Evolutionary conservation across 2,797 vertebrate genomes (phyloP).

Genomic region (Pangasius sanitwongsei): DNA sequence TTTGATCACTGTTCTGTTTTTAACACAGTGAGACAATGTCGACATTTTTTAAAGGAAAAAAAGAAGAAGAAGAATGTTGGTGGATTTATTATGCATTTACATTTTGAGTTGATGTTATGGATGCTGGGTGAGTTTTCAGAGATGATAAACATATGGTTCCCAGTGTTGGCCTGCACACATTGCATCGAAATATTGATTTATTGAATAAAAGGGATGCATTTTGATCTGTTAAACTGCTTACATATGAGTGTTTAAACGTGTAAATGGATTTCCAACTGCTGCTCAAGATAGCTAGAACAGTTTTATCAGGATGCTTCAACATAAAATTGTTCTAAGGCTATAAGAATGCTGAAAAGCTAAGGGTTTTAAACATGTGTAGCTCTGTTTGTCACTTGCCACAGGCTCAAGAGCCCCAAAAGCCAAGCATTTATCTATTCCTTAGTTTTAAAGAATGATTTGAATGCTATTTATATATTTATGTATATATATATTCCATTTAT

Average conservation of each 20-base stretch:
- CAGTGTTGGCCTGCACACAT: conserved; percentile 33
- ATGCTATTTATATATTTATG: too few relatives aligned
- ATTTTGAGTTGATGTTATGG: not conserved
- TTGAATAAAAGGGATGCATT: conserved; percentile 34
- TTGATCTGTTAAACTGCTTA: conserved; percentile 8
- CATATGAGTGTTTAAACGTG: not conserved
- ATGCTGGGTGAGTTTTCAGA: not conserved
- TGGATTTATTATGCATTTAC: conserved; percentile 46
- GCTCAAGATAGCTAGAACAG: too few relatives aligned
- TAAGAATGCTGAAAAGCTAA: too few relatives aligned
- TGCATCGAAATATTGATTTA: conserved; percentile 32
- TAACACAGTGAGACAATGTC: conserved; percentile 33
- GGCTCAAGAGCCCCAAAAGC: not conserved
- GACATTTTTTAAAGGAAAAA: not conserved
- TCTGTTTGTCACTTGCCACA: not conserved
- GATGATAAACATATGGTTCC: conserved; percentile 20
- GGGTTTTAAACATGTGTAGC: too few relatives aligned
- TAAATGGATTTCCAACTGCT: not conserved
- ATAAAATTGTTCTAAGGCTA: too few relatives aligned
- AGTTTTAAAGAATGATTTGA: not conserved
- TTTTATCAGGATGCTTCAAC: not conserved
- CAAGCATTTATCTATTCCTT: not conserved
- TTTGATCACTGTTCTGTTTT: conserved; percentile 26
- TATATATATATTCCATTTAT: not conserved
- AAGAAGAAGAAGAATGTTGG: not conserved